These are phyloP conservation scores for Falco rusticolus DNA, from an alignment of 2,797 vertebrate genomes.

Conservation along the genomic window DNA sequence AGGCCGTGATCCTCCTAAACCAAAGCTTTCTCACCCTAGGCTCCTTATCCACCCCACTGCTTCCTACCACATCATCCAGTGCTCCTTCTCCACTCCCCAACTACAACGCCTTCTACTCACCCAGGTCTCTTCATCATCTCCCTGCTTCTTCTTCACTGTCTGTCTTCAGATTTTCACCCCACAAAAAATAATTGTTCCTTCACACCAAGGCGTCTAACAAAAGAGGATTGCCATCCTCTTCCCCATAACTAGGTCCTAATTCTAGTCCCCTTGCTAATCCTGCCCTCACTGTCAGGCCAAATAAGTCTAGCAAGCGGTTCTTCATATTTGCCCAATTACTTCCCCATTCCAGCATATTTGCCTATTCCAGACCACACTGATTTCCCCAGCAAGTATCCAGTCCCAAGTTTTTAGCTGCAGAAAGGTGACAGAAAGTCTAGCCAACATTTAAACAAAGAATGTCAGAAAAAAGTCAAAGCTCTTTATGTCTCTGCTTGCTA, in stretches of 20 bases:
- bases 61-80: neutral
- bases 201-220: neutral
- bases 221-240: neutral
- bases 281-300: neutral
- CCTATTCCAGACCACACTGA: neutral
- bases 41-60: neutral
- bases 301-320: neutral
- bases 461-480: neutral
- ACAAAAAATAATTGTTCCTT: neutral
- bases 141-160: neutral
- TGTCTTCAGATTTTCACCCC: neutral
- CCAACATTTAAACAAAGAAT: neutral
- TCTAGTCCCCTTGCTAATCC: neutral
- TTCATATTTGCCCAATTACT: neutral
- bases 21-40: neutral
- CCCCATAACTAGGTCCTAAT: neutral
- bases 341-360: neutral
- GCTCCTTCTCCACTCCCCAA: neutral
- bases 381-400: neutral
- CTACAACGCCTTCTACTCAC: rapidly evolving
- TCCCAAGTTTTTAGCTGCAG: neutral
- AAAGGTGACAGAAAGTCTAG: neutral
- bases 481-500: neutral
- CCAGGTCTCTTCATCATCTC: neutral
- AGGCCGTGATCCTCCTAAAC: neutral